A percentile compares a stretch with the other conserved stretches of the same genome.
Evolutionary conservation across 2,113 vertebrate species (phyloP).

Genomic region (Corythoichthys haematopterus): DNA sequence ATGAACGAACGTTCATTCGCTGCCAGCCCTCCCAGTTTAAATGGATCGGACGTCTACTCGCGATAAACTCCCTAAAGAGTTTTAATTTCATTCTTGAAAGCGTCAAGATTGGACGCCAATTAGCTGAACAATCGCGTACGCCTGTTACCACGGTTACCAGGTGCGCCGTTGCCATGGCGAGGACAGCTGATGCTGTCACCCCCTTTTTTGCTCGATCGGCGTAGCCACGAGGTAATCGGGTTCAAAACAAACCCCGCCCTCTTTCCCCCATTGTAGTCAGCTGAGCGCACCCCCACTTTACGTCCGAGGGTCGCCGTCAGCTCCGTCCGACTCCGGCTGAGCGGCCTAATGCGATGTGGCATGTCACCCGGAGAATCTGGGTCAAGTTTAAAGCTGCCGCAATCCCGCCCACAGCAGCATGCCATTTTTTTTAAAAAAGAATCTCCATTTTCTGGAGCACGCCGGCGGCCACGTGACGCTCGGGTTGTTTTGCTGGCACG

Average conservation of each 20-base stretch:
- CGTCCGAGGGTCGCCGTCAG: conserved; percentile 73
- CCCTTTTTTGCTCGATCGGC: conserved; percentile 27
- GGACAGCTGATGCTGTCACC: neutral
- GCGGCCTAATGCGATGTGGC: conserved; percentile 81
- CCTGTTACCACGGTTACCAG: conserved; percentile 75
- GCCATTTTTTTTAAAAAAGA: conserved; percentile 3
- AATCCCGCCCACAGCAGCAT: conserved; percentile 37
- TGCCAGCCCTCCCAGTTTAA: no score
- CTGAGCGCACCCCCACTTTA: conserved; percentile 73
- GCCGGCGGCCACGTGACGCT: conserved; percentile 49
- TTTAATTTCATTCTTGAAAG: no score
- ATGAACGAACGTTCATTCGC: no score
- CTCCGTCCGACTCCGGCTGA: conserved; percentile 64
- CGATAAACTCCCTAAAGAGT: no score
- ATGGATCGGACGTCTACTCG: no score
- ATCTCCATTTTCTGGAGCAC: conserved; percentile 33
- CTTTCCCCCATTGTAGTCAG: no score
- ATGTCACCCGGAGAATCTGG: conserved; percentile 79
- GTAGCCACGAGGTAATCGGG: conserved; percentile 1
- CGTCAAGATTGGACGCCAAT: no score
- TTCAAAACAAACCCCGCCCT: conserved; percentile 33
- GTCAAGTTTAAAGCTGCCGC: conserved; percentile 79
- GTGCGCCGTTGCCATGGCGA: conserved; percentile 29
- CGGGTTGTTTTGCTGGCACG: conserved; percentile 42
- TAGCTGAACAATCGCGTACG: conserved; percentile 26